These are phyloP conservation scores for Gallinago media DNA, from an alignment of 2,113 vertebrate species.

Conservation along the genomic window DNA sequence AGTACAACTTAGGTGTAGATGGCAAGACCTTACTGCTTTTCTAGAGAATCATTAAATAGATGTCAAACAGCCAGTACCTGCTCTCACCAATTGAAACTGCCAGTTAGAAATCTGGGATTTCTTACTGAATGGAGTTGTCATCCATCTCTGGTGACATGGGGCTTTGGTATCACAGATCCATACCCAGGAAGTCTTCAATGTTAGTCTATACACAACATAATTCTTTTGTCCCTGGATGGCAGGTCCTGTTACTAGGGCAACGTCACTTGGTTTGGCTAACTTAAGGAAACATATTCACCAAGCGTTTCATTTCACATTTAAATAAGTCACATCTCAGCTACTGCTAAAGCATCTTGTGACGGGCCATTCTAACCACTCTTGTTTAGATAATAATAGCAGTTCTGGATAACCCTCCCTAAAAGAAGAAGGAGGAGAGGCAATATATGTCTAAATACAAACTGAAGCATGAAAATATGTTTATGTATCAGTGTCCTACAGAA, in stretches of 20 bases:
- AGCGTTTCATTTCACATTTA: not conserved
- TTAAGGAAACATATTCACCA: not conserved
- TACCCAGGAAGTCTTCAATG: slow-evolving; percentile 77
- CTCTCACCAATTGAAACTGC: slow-evolving; percentile 65
- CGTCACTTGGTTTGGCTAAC: slow-evolving; percentile 52
- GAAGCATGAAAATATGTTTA: not conserved
- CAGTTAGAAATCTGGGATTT: slow-evolving; percentile 55
- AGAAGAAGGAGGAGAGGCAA: not conserved
- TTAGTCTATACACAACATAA: slow-evolving; percentile 68
- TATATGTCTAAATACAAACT: not conserved
- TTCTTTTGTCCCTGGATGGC: slow-evolving; percentile 49
- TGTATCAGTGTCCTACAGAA: not conserved
- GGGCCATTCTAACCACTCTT: not conserved
- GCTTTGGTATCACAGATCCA: slow-evolving; percentile 74
- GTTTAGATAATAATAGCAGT: not conserved
- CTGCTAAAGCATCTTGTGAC: not conserved
- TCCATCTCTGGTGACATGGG: slow-evolving; percentile 71
- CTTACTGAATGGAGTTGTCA: slow-evolving; percentile 76
- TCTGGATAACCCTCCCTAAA: not conserved
- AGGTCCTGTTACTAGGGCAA: slow-evolving; percentile 75
- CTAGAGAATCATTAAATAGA: not conserved
- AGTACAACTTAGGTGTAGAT: not conserved
- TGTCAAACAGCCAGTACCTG: not conserved
- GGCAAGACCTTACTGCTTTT: not conserved
- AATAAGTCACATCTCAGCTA: not conserved